These are phyloP conservation scores for Achatina immaculata DNA, from an alignment of 1,140 invertebrate genomes.

Conservation along the genomic window DNA sequence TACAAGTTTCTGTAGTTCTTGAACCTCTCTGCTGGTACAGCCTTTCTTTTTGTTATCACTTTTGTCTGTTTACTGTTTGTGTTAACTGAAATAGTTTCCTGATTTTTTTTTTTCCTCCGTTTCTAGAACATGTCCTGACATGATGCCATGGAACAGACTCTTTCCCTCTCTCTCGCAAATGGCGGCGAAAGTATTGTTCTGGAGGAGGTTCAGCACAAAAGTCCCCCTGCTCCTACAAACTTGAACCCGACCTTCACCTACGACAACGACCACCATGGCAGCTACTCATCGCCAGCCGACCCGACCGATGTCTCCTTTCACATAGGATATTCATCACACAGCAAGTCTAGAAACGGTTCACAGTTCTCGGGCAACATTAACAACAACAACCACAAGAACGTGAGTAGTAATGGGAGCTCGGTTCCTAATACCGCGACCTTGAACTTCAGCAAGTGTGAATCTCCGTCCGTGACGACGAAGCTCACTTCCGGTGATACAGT, in stretches of 20 bases:
- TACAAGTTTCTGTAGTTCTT: no score
- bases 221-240: not conserved
- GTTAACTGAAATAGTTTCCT: no score
- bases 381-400: not conserved
- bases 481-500: not conserved
- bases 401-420: not conserved
- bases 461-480: not conserved
- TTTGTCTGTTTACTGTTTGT: no score
- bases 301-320: not conserved
- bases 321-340: not conserved
- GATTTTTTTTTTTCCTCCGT: not conserved
- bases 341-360: not conserved
- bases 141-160: constrained; percentile 3
- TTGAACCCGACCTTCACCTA: not conserved
- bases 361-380: not conserved
- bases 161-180: not conserved
- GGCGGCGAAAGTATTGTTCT: not conserved
- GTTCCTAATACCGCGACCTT: not conserved
- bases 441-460: not conserved
- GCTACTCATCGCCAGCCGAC: not conserved
- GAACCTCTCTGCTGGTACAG: no score
- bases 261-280: not conserved
- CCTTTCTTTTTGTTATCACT: no score
- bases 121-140: not conserved
- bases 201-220: not conserved